Evolutionary conservation across 2,113 vertebrate genomes (phyloP).

Genomic region (Mungos mungo): DNA sequence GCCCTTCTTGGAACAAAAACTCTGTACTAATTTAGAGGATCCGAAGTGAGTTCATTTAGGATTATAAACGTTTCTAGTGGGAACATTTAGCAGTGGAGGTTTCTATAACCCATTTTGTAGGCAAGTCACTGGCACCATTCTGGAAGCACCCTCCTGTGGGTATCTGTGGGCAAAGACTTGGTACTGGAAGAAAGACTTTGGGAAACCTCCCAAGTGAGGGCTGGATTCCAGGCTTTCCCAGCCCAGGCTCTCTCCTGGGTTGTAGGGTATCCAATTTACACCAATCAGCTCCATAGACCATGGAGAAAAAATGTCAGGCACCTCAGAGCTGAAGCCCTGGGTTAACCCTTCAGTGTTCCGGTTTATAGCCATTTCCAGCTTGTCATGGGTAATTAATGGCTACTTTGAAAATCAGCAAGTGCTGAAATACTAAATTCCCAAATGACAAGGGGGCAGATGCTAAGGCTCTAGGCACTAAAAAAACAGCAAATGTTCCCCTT

Average conservation of each 20-base stretch:
- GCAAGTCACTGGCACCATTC: neutral
- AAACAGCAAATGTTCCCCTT: constrained; percentile 69
- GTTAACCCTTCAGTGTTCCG: neutral
- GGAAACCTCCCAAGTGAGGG: neutral
- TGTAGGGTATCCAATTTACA: neutral
- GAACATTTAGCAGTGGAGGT: neutral
- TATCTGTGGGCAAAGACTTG: neutral
- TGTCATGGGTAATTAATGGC: constrained; percentile 26
- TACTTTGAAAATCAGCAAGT: constrained; percentile 32
- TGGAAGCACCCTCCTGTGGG: neutral
- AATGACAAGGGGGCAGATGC: constrained; percentile 69
- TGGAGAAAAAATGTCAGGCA: neutral
- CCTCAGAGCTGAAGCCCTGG: neutral
- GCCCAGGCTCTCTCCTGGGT: neutral
- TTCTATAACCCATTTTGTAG: neutral
- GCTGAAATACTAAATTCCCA: neutral
- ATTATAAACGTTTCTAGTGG: neutral
- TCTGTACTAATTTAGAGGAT: neutral
- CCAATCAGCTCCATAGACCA: neutral
- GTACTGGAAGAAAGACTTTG: neutral
- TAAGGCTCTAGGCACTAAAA: constrained; percentile 60
- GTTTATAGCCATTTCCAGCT: neutral
- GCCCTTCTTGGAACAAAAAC: neutral
- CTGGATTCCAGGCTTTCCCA: neutral
- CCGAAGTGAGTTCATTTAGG: neutral